Evolutionary conservation across 2,888 invertebrate species (phyloP).

Genomic region (Leptinotarsa juncta): DNA sequence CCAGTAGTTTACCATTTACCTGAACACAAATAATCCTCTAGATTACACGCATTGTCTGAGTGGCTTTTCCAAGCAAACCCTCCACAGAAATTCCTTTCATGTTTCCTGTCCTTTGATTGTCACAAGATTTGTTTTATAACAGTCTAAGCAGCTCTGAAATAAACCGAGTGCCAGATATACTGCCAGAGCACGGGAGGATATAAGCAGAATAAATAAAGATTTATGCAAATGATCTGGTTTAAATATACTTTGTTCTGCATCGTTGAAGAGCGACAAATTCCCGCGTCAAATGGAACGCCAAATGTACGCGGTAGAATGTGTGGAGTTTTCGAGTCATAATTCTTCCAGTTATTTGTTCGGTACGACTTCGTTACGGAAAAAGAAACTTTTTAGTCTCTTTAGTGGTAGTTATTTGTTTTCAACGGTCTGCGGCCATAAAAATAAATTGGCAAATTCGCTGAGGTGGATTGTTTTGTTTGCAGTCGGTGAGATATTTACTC

Average conservation of each 20-base stretch:
- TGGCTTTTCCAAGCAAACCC: not conserved
- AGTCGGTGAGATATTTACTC: not conserved
- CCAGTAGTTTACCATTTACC: not conserved
- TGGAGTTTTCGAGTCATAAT: conserved; percentile 15
- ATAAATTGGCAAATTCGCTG: not conserved
- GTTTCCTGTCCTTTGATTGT: conserved; percentile 24
- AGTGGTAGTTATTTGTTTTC: not conserved
- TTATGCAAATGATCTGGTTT: conserved; percentile 23
- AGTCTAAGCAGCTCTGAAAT: conserved; percentile 15
- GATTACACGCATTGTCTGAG: conserved; percentile 23
- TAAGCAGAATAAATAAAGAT: conserved; percentile 20
- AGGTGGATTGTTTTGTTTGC: not conserved
- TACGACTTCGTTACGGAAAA: not conserved
- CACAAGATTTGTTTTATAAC: conserved; percentile 22
- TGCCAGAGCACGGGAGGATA: conserved; percentile 3
- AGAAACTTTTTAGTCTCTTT: not conserved
- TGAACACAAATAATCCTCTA: conserved; percentile 8
- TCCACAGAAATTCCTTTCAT: conserved; percentile 15
- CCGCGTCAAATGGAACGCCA: conserved; percentile 17
- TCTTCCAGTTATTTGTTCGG: conserved; percentile 11
- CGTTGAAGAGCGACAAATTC: conserved; percentile 27
- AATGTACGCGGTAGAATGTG: conserved; percentile 12
- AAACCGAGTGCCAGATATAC: conserved; percentile 13
- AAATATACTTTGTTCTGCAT: conserved; percentile 28
- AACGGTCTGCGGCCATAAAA: not conserved